Evolutionary conservation across 1,140 invertebrate species (phyloP), one percentile per base, ranked within the genome.

Genomic region (Centruroides vittatus): DNA sequence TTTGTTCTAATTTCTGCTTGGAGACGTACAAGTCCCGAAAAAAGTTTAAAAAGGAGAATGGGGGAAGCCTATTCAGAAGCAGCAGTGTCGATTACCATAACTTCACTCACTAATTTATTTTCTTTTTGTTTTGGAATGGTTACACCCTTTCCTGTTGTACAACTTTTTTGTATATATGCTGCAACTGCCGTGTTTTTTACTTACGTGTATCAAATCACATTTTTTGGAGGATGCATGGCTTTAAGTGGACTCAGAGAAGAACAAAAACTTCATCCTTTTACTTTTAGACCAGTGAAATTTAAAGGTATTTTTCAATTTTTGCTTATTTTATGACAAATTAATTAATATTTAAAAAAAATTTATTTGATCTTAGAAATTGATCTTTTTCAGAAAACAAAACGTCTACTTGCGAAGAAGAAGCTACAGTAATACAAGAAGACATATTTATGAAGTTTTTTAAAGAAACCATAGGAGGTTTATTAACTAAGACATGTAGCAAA

Each of bases 31-130:
- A 83, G 85, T 1, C 81, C 85, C 11, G 83, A 86, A 67, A 80
- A 86, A 64, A 77, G 83, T 9, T 86, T 97, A 1, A 84, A 86
- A 0, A 84, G 90, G 69, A 76, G 92, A 47, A 88, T 97, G 83
- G 90, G 85, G 0, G 77, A 83, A 54, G 89, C 88, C 73, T 80
- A 96, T 69, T 89, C 88, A 54, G 89, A 93, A 73, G 93, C 93
- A n/a, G 93, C 93, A 0, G 92, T 97, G 10, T 97, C 93, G 3
- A 95, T 98, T 60, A 97, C 93, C 36, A 96, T 98, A 63, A 98
- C 95, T 1, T 96, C 93, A 0, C 77, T 98, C 13, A 98, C 94
- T 0, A 93, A 98, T 73, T 88, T 96, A 78, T 83, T 97, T 62
- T 93, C 90, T 34, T 96, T 98, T 75, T 90, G 86, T 73, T 94